Base-by-base conservation (phyloP, 2,797 vertebrate species). In the Tenualosa thibaudeaui region DNA sequence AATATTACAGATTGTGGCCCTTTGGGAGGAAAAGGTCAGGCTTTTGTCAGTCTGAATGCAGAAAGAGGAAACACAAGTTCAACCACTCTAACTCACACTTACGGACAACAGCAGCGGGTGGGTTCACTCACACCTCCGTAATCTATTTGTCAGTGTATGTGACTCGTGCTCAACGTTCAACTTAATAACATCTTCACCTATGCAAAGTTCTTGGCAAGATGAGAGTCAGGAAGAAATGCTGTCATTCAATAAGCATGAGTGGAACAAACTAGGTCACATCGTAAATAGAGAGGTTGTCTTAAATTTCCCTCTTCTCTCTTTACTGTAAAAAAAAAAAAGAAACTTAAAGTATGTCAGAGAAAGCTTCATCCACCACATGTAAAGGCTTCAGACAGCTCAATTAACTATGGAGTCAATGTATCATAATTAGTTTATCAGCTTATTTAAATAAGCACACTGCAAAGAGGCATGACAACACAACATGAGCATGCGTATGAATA, bases 31-130 rank as follows among this genome's bases (percentile, higher is more conserved):
- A 78, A 78, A 78, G 71, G 71, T 78, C 40, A 37, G 71, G 1
- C 71, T 46, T 78, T 78, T 78, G 71, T 78, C 71, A n/a, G 71
- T 5, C 71, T 43, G 71, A 78, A 78, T 78, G 26, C 1, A 40
- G 37, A 46, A 78, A 19, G 37, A 22, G 26, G 40, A 22, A 75
- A 4, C 65, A 71, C 4, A 17, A 19, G 37, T 19, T 7, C 7
- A 22, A 22, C 71, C 6, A 0, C 71, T 78, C 19, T 78, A 43
- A 43, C 71, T 78, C 40, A 46, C 37, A 43, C 37, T 78, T 46
- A 78, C 46, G 19, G 71, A 46, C 7, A 78, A 22, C 37, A 78
- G 71, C 37, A 22, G 71, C 5, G 17, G 37, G 19, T 37, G 40
- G 6, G 19, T 43, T 78, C 71, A 78, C 40, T 46, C 19, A 78